Conservation (phyloP, 1,140 invertebrate species). For the Liolophura sinensis region DNA sequence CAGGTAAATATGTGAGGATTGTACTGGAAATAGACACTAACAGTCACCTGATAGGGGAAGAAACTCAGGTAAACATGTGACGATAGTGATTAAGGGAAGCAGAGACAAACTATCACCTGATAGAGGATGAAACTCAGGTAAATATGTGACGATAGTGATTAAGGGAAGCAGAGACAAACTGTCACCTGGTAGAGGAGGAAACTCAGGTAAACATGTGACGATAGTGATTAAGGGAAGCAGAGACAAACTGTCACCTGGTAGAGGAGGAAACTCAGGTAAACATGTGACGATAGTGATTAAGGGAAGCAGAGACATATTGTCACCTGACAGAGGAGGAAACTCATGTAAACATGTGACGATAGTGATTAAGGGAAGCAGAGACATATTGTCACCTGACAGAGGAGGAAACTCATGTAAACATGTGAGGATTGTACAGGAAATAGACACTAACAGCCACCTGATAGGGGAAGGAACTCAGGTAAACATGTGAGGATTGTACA, state of each 20-base stretch:
- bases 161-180: not conserved
- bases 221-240: not conserved
- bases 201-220: constrained; percentile 38
- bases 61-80: not conserved
- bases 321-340: constrained; percentile 49
- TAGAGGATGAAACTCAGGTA: not conserved
- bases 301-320: constrained; percentile 48
- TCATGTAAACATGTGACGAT: constrained; percentile 31
- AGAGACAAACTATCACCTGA: not conserved
- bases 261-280: constrained; percentile 10
- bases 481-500: not conserved
- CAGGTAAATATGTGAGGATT: constrained; percentile 31
- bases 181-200: constrained; percentile 41
- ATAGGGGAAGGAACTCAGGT: constrained; percentile 56
- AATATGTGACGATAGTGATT: not conserved
- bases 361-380: too few relatives aligned
- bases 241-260: not conserved
- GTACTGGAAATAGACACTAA: too few relatives aligned
- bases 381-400: not conserved
- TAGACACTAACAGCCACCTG: constrained; percentile 43
- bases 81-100: not conserved
- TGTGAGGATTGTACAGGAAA: constrained; percentile 47
- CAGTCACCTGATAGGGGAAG: not conserved
- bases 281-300: constrained; percentile 47
- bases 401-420: constrained; percentile 25